These are phyloP conservation scores for Spodoptera litura DNA, from an alignment of 1,140 invertebrate genomes.

Conservation along the genomic window DNA sequence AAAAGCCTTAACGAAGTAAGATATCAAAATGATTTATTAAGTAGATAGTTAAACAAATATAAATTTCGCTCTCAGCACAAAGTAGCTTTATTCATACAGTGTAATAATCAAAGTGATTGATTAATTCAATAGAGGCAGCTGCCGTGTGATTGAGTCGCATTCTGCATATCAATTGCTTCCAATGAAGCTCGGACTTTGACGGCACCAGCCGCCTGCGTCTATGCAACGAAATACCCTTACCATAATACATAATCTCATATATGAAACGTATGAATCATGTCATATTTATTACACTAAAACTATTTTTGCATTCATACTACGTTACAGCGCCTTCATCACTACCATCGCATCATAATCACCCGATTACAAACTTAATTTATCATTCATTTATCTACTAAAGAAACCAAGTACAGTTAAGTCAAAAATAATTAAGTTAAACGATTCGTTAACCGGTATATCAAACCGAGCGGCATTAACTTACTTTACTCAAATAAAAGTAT, in stretches of 20 bases:
- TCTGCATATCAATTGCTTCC: slow-evolving; percentile 53
- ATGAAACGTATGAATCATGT: slow-evolving; percentile 18
- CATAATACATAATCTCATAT: slow-evolving; percentile 1
- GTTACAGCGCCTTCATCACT: not conserved
- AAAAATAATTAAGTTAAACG: slow-evolving; percentile 12
- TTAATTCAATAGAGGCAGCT: slow-evolving; percentile 50
- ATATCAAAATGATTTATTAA: not conserved
- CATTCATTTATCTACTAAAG: not conserved
- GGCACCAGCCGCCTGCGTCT: slow-evolving; percentile 20
- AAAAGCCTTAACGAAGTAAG: too few relatives aligned
- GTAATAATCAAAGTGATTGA: slow-evolving; percentile 54
- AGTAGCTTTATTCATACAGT: slow-evolving; percentile 40
- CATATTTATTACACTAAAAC: slow-evolving; percentile 11
- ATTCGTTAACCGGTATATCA: slow-evolving; percentile 27
- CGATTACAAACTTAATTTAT: not conserved
- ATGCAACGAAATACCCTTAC: slow-evolving; percentile 8
- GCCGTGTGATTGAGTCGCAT: slow-evolving; percentile 46
- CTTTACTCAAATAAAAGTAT: slow-evolving; percentile 26
- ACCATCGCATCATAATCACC: not conserved
- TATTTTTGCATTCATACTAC: slow-evolving; percentile 13
- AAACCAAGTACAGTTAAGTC: slow-evolving; percentile 8
- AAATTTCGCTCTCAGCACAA: not conserved
- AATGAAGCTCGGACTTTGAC: slow-evolving; percentile 46
- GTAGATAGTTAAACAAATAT: not conserved
- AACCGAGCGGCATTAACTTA: slow-evolving; percentile 1